Percentiles rank a stretch among this genome's conserved stretches.
Conservation (phyloP, 2,797 vertebrate species). For the Pseudochirops cupreus region DNA sequence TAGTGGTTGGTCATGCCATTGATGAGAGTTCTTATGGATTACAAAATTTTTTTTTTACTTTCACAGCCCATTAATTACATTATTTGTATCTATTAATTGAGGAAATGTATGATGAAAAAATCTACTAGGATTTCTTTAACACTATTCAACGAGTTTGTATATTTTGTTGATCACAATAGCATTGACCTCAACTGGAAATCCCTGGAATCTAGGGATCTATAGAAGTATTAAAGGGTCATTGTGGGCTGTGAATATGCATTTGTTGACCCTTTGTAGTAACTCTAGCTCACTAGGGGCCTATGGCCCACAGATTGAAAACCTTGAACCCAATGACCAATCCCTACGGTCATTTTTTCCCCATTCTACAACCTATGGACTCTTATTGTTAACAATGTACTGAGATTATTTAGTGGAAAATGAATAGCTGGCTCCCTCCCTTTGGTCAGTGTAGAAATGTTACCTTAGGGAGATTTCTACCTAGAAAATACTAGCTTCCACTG, state of each 20-base stretch:
- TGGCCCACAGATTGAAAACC: background rate
- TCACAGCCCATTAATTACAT: background rate
- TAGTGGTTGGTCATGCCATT: background rate
- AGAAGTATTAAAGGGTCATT: background rate
- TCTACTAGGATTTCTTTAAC: background rate
- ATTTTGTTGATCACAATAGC: background rate
- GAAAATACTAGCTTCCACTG: background rate
- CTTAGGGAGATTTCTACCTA: background rate
- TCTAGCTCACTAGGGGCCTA: background rate
- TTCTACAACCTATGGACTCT: background rate
- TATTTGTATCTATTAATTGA: background rate
- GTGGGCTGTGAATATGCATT: background rate
- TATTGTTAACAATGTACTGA: background rate
- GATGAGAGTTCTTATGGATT: background rate
- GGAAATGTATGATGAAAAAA: background rate
- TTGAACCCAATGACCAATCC: background rate
- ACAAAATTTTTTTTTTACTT: background rate
- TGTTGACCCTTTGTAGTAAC: background rate
- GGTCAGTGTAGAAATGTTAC: background rate
- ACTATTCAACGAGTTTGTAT: background rate
- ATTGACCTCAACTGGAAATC: background rate
- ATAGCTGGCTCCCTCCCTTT: background rate
- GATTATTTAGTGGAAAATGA: background rate
- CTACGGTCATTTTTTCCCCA: background rate
- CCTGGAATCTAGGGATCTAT: background rate